These are phyloP conservation scores for Prunella strophiata DNA, from an alignment of 2,797 vertebrate species.

Conservation along the genomic window DNA sequence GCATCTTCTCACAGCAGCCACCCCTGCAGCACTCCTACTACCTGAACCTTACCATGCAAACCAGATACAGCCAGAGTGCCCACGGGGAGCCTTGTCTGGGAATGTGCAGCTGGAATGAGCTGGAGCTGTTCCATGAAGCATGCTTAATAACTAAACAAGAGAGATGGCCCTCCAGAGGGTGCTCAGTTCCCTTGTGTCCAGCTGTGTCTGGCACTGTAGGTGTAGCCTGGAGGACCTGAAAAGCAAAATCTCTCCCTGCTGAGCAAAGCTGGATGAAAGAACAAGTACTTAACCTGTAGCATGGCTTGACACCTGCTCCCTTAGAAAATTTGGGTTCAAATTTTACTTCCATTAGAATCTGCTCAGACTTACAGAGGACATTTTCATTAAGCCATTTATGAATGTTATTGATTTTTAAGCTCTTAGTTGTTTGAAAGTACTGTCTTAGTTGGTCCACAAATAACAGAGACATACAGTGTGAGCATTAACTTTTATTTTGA, in stretches of 20 bases:
- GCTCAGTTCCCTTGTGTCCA: rapidly evolving
- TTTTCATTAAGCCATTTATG: not conserved
- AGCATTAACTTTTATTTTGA: not conserved
- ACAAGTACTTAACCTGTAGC: not conserved
- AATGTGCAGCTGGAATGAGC: not conserved
- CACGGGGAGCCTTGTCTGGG: not conserved
- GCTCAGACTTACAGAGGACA: not conserved
- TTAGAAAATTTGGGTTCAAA: not conserved
- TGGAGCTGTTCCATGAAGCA: not conserved
- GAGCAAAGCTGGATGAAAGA: not conserved
- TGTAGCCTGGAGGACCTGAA: not conserved
- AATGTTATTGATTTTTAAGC: not conserved
- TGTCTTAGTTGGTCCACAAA: not conserved
- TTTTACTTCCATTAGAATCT: not conserved
- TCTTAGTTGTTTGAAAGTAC: not conserved
- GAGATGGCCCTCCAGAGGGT: not conserved
- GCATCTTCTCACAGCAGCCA: not conserved
- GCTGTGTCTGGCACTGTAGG: not conserved
- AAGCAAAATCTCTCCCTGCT: not conserved
- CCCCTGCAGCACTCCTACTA: not conserved
- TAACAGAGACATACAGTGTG: not conserved
- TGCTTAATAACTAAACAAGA: not conserved
- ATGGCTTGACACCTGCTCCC: not conserved
- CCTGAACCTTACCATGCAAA: not conserved
- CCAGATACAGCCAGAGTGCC: no score